phyloP scores from a whole-genome alignment of 2,113 vertebrate genomes.

The Barbus barbus region DNA sequence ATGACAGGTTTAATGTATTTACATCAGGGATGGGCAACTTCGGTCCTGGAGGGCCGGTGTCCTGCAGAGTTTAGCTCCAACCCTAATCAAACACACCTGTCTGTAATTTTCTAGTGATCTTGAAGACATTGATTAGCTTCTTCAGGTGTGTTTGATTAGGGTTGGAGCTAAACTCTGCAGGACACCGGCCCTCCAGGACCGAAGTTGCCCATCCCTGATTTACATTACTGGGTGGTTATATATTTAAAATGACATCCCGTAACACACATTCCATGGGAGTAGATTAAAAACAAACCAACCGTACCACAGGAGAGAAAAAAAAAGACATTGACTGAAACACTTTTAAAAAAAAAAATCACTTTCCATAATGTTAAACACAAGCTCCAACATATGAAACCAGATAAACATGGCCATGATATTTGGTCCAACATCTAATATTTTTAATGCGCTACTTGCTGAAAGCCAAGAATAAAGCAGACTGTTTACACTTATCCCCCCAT shows the following conservation, averaged over 20 bases:
- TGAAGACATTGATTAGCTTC: no score
- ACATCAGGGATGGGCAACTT: no score
- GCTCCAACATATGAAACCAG: conserved; percentile 7
- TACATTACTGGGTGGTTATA: neutral
- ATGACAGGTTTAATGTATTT: neutral
- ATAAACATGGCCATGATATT: conserved; percentile 11
- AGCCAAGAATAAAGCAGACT: conserved; percentile 29
- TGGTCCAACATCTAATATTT: conserved; percentile 14
- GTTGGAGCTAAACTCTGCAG: no score
- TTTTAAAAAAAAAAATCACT: neutral
- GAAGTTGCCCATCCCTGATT: no score
- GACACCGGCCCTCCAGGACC: no score
- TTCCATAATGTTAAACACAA: conserved; percentile 4
- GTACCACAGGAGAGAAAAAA: neutral
- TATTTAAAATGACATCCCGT: neutral
- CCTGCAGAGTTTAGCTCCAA: no score
- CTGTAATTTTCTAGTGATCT: no score
- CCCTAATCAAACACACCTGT: no score
- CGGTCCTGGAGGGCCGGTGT: no score
- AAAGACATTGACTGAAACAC: neutral
- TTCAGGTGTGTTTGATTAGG: no score
- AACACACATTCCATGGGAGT: neutral
- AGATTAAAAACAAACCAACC: neutral
- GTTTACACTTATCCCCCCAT: conserved; percentile 16
- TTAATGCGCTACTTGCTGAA: conserved; percentile 12